Percentiles rank a stretch among this genome's conserved stretches.
Conservation (phyloP, 2,888 invertebrate species). For the Dorcus parallelipipedus region DNA sequence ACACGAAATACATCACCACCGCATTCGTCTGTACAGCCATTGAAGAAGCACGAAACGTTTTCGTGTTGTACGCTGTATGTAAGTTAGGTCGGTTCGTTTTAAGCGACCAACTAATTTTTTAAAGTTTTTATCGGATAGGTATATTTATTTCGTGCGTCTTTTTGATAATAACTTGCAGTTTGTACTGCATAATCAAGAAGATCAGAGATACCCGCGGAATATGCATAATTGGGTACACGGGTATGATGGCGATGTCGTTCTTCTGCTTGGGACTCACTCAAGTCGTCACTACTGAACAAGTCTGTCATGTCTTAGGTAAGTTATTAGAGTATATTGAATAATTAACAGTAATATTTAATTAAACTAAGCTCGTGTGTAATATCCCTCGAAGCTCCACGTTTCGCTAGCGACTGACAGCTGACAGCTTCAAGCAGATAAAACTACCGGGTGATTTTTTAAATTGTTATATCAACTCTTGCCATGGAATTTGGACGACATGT, state of each 20-base stretch:
- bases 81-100: neutral
- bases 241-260: slow-evolving; percentile 36
- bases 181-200: slow-evolving; percentile 21
- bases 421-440: no score
- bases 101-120: neutral
- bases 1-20: slow-evolving; percentile 17
- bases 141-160: slow-evolving; percentile 23
- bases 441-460: no score
- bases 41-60: neutral
- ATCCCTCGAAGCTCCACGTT: no score
- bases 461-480: no score
- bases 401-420: no score
- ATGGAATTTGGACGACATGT: no score
- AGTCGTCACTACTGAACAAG: slow-evolving; percentile 21
- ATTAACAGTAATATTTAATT: neutral
- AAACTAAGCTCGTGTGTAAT: no score
- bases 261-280: slow-evolving; percentile 34
- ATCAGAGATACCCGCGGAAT: slow-evolving; percentile 32
- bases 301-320: slow-evolving; percentile 37
- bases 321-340: neutral
- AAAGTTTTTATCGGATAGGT: slow-evolving; percentile 17
- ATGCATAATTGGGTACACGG: slow-evolving; percentile 34
- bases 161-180: slow-evolving; percentile 20
- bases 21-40: slow-evolving; percentile 15
- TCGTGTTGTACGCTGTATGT: neutral